Percentiles rank a stretch among this genome's conserved stretches.
Evolutionary conservation across 2,113 vertebrate genomes (phyloP).

Genomic region (Electrona antarctica): DNA sequence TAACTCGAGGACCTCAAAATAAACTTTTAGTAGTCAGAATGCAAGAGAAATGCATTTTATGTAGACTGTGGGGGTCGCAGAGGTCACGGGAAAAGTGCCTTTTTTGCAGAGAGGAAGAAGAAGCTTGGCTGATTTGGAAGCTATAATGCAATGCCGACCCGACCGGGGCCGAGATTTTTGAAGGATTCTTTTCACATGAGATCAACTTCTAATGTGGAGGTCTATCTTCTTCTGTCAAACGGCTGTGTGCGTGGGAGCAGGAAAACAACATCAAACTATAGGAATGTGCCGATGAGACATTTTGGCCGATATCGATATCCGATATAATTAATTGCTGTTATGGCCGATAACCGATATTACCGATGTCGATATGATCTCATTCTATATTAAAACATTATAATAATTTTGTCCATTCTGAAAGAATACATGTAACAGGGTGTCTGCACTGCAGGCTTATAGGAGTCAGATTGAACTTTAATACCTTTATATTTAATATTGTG

Average conservation of each 20-base stretch:
- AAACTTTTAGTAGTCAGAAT: constrained; percentile 65
- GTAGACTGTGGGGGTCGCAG: constrained; percentile 40
- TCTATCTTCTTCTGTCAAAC: neutral
- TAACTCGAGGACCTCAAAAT: constrained; percentile 62
- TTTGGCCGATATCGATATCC: too few species aligned
- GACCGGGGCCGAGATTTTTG: too few species aligned
- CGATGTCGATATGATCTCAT: too few species aligned
- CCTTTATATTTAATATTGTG: too few species aligned
- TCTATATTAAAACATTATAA: too few species aligned
- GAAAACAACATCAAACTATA: constrained; percentile 13
- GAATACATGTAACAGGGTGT: too few species aligned
- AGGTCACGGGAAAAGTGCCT: constrained; percentile 63
- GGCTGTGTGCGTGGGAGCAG: constrained; percentile 11
- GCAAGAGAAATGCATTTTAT: constrained; percentile 39
- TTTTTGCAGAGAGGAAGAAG: constrained; percentile 49
- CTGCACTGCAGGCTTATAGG: too few species aligned
- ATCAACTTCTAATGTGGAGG: constrained; percentile 22
- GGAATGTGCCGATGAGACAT: too few species aligned
- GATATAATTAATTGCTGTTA: too few species aligned
- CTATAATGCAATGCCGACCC: constrained; percentile 75
- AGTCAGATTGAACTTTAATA: too few species aligned
- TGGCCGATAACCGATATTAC: too few species aligned
- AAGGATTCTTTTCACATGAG: constrained; percentile 37
- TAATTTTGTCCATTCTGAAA: too few species aligned
- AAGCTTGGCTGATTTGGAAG: constrained; percentile 86